A percentile compares a stretch with the other conserved stretches of the same genome.
Conservation (phyloP, 2,888 invertebrate species). For the Psococerastis gibbosa region DNA sequence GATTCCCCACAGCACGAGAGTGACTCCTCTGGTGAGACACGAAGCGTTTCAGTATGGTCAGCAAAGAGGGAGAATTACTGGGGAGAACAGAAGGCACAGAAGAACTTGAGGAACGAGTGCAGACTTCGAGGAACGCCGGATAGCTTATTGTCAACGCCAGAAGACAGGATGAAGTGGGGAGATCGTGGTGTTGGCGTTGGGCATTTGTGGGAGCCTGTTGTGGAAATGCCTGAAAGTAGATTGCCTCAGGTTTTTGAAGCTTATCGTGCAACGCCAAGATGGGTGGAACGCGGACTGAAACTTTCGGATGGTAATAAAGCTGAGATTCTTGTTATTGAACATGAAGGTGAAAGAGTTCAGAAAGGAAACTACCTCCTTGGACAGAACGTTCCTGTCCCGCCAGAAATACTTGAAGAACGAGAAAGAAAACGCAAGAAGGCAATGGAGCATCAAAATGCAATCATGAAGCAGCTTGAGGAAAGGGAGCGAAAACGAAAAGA, state of each 20-base stretch:
- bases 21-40: no score
- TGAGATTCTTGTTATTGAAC: slow-evolving; percentile 38
- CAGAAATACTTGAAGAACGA: slow-evolving; percentile 57
- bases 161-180: slow-evolving; percentile 54
- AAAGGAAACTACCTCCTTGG: slow-evolving; percentile 45
- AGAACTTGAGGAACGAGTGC: slow-evolving; percentile 10
- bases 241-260: slow-evolving; percentile 28
- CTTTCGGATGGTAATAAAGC: slow-evolving; percentile 27
- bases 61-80: neutral
- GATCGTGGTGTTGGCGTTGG: slow-evolving; percentile 48
- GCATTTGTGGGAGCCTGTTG: slow-evolving; percentile 42
- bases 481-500: slow-evolving; percentile 52
- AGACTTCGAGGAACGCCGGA: slow-evolving; percentile 14
- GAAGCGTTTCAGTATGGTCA: no score
- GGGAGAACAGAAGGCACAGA: neutral
- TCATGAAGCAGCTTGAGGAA: slow-evolving; percentile 68
- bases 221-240: slow-evolving; percentile 29
- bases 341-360: slow-evolving; percentile 22
- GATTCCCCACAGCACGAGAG: slow-evolving; percentile 33
- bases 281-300: slow-evolving; percentile 34
- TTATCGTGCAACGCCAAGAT: slow-evolving; percentile 31
- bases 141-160: slow-evolving; percentile 22
- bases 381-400: slow-evolving; percentile 69
- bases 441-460: slow-evolving; percentile 68
- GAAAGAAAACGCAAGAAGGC: slow-evolving; percentile 67